Percentiles rank a stretch among this genome's conserved stretches.
Evolutionary conservation across 1,140 invertebrate genomes (phyloP).

Genomic region (Lasioglossum baleicum): DNA sequence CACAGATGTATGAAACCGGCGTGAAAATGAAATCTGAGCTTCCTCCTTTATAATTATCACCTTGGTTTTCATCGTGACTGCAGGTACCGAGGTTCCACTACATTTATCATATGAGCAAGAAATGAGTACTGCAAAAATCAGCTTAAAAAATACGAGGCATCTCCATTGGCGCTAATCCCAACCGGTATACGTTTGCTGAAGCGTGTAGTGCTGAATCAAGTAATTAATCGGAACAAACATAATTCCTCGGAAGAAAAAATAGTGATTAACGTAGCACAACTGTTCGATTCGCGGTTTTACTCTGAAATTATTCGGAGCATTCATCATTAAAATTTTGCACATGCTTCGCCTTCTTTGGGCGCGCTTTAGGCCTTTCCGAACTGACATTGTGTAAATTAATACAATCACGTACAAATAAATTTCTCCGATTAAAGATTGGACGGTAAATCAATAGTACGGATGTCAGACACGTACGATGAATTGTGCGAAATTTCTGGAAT

Average conservation of each 20-base stretch:
- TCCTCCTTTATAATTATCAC: too few species aligned
- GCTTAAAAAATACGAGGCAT: neutral
- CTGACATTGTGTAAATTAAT: neutral
- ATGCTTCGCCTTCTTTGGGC: too few species aligned
- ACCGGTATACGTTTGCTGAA: neutral
- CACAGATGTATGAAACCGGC: too few species aligned
- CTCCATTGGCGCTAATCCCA: neutral
- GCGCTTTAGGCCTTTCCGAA: neutral
- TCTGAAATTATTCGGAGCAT: neutral
- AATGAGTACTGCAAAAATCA: neutral
- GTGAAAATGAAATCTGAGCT: too few species aligned
- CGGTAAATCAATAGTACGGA: neutral
- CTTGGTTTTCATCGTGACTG: too few species aligned
- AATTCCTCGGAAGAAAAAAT: neutral
- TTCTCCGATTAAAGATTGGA: neutral
- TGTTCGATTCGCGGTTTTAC: neutral
- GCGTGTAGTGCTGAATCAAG: neutral
- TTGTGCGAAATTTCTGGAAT: conserved; percentile 32
- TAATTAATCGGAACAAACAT: neutral
- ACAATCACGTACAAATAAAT: conserved; percentile 3
- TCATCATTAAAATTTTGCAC: neutral
- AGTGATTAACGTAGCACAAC: neutral
- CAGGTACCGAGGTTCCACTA: neutral
- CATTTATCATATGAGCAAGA: neutral
- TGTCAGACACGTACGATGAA: neutral